Conservation (phyloP, 2,888 invertebrate genomes). For the Cephus pulcher region DNA sequence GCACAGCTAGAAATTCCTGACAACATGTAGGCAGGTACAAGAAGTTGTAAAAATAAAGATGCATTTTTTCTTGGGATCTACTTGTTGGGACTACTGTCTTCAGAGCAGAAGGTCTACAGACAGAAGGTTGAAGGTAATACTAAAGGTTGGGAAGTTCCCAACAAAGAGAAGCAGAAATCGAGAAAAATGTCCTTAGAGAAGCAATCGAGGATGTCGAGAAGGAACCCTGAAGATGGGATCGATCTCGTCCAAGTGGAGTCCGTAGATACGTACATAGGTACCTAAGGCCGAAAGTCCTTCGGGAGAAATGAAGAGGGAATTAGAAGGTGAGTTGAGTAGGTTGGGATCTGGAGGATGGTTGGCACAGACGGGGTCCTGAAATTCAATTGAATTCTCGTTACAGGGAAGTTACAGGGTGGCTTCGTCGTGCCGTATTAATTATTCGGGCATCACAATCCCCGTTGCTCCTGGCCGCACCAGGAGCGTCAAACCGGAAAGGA, state of each 20-base stretch:
- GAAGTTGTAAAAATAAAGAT: background rate
- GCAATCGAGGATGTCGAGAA: background rate
- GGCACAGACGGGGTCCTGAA: background rate
- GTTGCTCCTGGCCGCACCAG: background rate
- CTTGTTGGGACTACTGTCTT: background rate
- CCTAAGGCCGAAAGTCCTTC: background rate
- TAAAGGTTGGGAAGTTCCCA: background rate
- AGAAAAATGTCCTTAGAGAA: background rate
- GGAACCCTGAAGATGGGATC: background rate
- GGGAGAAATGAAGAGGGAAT: background rate
- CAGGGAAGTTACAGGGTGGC: background rate
- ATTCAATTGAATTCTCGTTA: constrained; percentile 7
- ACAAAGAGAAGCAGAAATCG: background rate
- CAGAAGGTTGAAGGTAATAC: background rate
- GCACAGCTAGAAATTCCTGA: background rate
- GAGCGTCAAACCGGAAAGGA: background rate
- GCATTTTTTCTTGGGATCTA: background rate
- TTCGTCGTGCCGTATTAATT: constrained; percentile 1
- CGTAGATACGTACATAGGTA: background rate
- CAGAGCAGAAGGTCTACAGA: background rate
- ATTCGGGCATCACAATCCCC: constrained; percentile 1
- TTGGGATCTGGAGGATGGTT: background rate
- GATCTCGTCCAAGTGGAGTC: background rate
- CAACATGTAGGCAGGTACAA: background rate
- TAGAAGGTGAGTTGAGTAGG: background rate